Percentiles rank a stretch among this genome's conserved stretches.
Evolutionary conservation across 1,140 invertebrate species (phyloP).

Genomic region (Temnothorax longispinosus): DNA sequence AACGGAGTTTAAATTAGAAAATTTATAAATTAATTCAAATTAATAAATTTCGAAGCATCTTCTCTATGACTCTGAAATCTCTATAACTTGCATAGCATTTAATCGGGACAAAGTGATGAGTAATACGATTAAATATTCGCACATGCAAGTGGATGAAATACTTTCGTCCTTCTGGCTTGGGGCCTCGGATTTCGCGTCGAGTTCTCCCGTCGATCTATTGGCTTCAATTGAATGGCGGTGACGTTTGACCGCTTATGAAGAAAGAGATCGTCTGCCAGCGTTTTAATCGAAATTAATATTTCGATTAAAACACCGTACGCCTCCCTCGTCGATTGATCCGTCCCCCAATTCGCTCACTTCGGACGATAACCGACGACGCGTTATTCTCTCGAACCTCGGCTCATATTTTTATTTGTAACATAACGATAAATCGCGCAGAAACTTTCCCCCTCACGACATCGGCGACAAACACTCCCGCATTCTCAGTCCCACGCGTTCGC

Average conservation of each 20-base stretch:
- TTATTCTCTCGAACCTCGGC: not conserved
- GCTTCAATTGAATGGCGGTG: slow-evolving; percentile 22
- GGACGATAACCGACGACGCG: not conserved
- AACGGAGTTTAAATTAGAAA: not conserved
- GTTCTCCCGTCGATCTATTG: slow-evolving; percentile 1
- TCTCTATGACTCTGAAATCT: not conserved
- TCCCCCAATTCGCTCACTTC: not conserved
- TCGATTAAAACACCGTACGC: slow-evolving; percentile 4
- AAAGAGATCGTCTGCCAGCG: not conserved
- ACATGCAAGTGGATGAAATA: not conserved
- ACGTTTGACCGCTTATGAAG: slow-evolving; percentile 17
- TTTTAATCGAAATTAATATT: slow-evolving; percentile 44
- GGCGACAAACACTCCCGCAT: slow-evolving; percentile 41
- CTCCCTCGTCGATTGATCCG: not conserved
- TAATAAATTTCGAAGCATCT: not conserved
- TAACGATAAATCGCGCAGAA: not conserved
- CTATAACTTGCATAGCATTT: not conserved
- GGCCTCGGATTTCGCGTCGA: not conserved
- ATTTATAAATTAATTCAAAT: not conserved
- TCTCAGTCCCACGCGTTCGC: slow-evolving; percentile 53
- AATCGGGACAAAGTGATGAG: not conserved
- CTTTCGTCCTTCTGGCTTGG: not conserved
- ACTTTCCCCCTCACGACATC: not conserved
- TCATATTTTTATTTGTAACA: slow-evolving; percentile 5
- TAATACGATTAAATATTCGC: not conserved